phyloP scores from a whole-genome alignment of 2,888 invertebrate genomes.

The Oxyteleia sp. region DNA sequence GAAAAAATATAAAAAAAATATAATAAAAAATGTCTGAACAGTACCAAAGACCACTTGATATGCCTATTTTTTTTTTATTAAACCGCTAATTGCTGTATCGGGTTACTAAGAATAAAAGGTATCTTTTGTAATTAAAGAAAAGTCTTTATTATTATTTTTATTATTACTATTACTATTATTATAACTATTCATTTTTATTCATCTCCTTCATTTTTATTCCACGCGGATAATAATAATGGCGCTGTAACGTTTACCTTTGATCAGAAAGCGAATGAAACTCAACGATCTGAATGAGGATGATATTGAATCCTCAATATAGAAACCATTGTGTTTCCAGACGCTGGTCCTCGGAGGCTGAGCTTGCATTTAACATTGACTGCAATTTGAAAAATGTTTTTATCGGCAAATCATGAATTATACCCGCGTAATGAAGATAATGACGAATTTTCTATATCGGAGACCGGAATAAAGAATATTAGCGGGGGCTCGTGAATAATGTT shows the following conservation, averaged over 20 bases:
- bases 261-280: conserved; percentile 72
- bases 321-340: conserved; percentile 67
- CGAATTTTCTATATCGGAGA: conserved; percentile 15
- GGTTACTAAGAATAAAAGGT: too few species aligned
- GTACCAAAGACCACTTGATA: too few species aligned
- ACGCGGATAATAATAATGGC: conserved; percentile 67
- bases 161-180: background rate
- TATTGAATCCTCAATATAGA: conserved; percentile 71
- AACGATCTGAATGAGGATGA: conserved; percentile 71
- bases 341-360: conserved; percentile 44
- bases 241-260: conserved; percentile 71
- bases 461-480: conserved; percentile 29
- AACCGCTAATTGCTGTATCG: too few species aligned
- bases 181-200: too few species aligned
- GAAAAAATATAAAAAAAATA: too few species aligned
- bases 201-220: conserved; percentile 63
- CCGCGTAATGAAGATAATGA: conserved; percentile 23
- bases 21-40: too few species aligned
- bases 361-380: conserved; percentile 44
- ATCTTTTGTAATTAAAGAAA: too few species aligned
- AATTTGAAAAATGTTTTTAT: conserved; percentile 49
- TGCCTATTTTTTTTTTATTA: too few species aligned
- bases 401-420: conserved; percentile 48
- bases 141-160: background rate
- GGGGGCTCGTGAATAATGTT: background rate